These are phyloP conservation scores for Phyllostomus discolor DNA, from an alignment of 2,113 vertebrate genomes.

Conservation along the genomic window DNA sequence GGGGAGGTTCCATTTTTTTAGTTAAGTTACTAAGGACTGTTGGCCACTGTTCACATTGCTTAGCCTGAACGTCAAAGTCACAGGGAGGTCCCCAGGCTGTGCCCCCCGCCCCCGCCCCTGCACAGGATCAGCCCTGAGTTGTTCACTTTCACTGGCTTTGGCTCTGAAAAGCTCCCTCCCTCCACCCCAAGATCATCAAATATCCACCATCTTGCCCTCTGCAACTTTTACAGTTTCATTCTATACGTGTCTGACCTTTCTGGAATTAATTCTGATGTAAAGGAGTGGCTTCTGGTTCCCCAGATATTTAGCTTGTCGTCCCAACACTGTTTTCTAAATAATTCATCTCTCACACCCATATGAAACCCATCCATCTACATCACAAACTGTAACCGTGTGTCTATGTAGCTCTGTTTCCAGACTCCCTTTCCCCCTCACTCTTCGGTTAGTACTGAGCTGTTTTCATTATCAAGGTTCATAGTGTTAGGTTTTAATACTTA, in stretches of 20 bases:
- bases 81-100: accelerated
- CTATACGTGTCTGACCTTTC: not conserved
- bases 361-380: not conserved
- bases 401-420: not conserved
- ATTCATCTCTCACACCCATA: not conserved
- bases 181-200: not conserved
- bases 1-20: not conserved
- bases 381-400: not conserved
- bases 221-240: not conserved
- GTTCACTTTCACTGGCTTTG: not conserved
- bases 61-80: not conserved
- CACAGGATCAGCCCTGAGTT: accelerated
- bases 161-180: not conserved
- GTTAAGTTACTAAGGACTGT: too few relatives aligned
- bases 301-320: not conserved
- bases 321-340: not conserved
- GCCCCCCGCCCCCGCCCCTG: accelerated
- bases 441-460: not conserved
- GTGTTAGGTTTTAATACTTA: not conserved
- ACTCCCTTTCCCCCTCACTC: not conserved
- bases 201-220: not conserved
- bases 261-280: not conserved
- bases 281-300: not conserved
- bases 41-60: not conserved
- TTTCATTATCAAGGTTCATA: not conserved